phyloP scores from a whole-genome alignment of 2,888 invertebrate species.

The Euphydryas editha region DNA sequence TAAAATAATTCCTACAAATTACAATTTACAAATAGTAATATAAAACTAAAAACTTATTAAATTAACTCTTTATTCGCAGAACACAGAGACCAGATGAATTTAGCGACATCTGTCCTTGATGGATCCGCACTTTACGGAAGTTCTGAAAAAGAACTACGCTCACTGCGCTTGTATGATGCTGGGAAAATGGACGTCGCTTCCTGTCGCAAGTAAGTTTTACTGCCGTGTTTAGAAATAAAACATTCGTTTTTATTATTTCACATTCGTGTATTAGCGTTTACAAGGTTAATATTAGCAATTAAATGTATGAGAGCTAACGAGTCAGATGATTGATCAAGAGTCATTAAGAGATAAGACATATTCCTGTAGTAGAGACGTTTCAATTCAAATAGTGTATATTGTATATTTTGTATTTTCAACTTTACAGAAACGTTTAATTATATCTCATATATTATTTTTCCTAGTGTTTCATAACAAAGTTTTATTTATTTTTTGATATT shows the following conservation, averaged over 20 bases:
- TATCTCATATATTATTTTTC: too few species aligned
- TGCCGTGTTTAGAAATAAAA: neutral
- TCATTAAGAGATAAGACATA: too few species aligned
- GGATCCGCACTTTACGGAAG: conserved; percentile 92
- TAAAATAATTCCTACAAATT: too few species aligned
- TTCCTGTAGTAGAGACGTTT: too few species aligned
- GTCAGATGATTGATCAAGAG: neutral
- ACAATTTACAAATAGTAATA: too few species aligned
- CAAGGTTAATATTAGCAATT: too few species aligned
- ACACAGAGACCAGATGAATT: conserved; percentile 92
- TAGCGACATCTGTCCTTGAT: conserved; percentile 92
- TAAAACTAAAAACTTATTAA: too few species aligned
- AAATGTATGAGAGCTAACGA: neutral
- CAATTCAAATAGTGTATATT: too few species aligned
- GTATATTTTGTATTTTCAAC: too few species aligned
- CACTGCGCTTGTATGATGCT: conserved; percentile 87
- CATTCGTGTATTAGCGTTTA: neutral
- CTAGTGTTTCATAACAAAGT: too few species aligned
- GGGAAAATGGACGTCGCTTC: conserved; percentile 88
- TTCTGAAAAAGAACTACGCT: conserved; percentile 87
- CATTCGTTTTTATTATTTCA: neutral
- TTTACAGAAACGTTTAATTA: too few species aligned
- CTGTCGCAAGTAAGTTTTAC: conserved; percentile 83
- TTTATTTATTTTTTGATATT: too few species aligned
- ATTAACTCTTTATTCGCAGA: conserved; percentile 67